Conservation (phyloP, 2,113 vertebrate species). For the Calyptomena viridis region DNA sequence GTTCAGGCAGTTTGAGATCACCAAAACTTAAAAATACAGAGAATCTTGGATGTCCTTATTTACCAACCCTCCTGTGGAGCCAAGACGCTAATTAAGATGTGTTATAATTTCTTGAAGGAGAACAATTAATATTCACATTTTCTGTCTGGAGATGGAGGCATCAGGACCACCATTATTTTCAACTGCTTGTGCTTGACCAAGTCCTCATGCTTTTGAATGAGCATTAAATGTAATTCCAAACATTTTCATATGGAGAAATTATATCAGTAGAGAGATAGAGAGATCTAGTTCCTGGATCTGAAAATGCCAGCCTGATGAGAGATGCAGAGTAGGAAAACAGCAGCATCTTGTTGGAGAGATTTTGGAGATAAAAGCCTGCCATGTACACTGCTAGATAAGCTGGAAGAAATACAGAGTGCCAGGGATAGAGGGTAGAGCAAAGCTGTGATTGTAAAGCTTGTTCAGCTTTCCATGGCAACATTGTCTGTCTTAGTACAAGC, state of each 20-base stretch:
- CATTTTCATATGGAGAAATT: neutral
- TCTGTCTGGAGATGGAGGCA: neutral
- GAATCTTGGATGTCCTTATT: neutral
- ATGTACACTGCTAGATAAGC: neutral
- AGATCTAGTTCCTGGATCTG: neutral
- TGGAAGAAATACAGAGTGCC: neutral
- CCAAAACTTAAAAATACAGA: neutral
- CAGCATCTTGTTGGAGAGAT: neutral
- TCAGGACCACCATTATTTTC: neutral
- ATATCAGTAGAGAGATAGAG: neutral
- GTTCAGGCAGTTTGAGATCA: neutral
- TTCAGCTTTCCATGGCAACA: neutral
- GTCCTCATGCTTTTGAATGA: neutral
- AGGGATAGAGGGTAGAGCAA: neutral
- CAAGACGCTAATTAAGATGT: neutral
- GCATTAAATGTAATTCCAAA: neutral
- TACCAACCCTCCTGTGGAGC: neutral
- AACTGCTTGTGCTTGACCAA: neutral
- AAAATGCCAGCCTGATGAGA: neutral
- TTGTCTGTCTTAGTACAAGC: neutral
- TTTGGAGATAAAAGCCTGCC: neutral
- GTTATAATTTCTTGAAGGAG: neutral
- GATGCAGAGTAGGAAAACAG: neutral
- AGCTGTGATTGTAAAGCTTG: neutral
- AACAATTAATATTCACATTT: neutral